These are phyloP conservation scores for Lasiommata megera DNA, from an alignment of 2,888 invertebrate genomes.

Conservation along the genomic window DNA sequence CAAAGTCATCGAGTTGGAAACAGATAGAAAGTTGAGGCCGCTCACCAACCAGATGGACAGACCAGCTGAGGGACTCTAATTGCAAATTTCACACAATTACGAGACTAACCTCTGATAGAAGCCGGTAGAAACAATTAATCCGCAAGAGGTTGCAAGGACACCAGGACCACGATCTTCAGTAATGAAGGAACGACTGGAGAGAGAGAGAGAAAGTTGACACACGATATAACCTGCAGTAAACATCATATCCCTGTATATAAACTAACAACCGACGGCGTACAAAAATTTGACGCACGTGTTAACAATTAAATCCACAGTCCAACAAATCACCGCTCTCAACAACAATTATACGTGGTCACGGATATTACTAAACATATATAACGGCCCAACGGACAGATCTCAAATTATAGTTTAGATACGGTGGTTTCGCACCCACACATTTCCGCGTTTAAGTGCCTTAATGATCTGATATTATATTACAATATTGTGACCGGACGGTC, in stretches of 20 bases:
- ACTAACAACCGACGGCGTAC: conserved; percentile 44
- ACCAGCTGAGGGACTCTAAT: too few species aligned
- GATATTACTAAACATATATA: conserved; percentile 62
- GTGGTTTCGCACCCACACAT: conserved; percentile 80
- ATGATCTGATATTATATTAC: conserved; percentile 76
- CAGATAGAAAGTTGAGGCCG: conserved; percentile 29
- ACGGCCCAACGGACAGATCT: conserved; percentile 66
- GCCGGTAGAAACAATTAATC: too few species aligned
- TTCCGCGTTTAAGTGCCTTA: conserved; percentile 73
- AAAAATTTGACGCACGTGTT: conserved; percentile 66
- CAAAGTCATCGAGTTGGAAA: conserved; percentile 5
- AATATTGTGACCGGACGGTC: conserved; percentile 62
- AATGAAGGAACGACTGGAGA: too few species aligned
- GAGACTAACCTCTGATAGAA: too few species aligned
- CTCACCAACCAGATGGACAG: too few species aligned
- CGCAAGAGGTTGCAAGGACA: too few species aligned
- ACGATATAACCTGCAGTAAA: conserved; percentile 48
- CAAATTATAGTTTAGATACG: conserved; percentile 79
- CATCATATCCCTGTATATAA: conserved; percentile 35
- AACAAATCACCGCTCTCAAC: conserved; percentile 67
- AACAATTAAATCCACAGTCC: conserved; percentile 69
- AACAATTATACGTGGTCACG: conserved; percentile 74
- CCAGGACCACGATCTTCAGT: too few species aligned
- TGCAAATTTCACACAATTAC: too few species aligned
- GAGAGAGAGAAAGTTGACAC: conserved; percentile 60